phyloP scores from a whole-genome alignment of 2,888 invertebrate genomes.

The Atrina japonica region DNA sequence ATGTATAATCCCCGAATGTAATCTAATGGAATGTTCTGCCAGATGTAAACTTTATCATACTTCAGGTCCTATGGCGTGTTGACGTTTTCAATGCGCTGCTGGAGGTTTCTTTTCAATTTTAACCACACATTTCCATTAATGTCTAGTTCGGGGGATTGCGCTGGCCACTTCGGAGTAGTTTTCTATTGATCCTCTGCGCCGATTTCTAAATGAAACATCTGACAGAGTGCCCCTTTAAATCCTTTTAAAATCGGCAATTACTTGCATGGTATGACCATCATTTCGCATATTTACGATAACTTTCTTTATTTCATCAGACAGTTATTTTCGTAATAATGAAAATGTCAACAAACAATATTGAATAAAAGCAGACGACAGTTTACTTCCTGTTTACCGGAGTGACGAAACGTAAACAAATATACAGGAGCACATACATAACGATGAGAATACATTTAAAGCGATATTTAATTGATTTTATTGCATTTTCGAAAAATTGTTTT shows the following conservation, averaged over 20 bases:
- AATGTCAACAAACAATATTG: background rate
- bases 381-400: too few species aligned
- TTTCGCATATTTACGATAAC: background rate
- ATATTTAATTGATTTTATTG: too few species aligned
- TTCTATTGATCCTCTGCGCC: background rate
- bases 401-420: too few species aligned
- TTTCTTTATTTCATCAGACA: background rate
- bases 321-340: background rate
- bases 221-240: background rate
- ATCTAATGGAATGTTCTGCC: too few species aligned
- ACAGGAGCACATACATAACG: too few species aligned
- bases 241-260: background rate
- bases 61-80: background rate
- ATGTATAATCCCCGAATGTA: too few species aligned
- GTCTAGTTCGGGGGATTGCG: background rate
- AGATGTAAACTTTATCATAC: too few species aligned
- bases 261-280: background rate
- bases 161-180: background rate
- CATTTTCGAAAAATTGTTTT: too few species aligned
- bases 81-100: background rate
- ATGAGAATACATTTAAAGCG: too few species aligned
- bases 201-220: background rate
- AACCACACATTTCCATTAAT: constrained; percentile 3
- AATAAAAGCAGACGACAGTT: too few species aligned
- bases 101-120: background rate